These are phyloP conservation scores for Brachionus sp. DNA, from an alignment of 1,140 invertebrate species.

Conservation along the genomic window DNA sequence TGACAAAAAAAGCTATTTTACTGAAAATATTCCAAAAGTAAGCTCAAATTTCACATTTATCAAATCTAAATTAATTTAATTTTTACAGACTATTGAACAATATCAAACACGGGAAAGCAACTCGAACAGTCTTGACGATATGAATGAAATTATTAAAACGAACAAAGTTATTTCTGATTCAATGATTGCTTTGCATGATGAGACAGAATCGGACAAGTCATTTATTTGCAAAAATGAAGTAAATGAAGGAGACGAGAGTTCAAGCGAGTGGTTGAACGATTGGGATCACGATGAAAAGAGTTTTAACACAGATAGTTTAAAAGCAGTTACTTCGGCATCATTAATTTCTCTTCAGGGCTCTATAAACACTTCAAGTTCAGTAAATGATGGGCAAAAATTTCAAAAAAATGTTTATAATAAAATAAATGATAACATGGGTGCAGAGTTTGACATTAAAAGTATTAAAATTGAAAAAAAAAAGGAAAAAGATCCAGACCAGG, in stretches of 20 bases:
- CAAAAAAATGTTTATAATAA: background rate
- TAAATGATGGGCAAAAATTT: background rate
- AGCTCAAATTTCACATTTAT: background rate
- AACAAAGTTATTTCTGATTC: constrained; percentile 32
- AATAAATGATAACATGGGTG: background rate
- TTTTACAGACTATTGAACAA: background rate
- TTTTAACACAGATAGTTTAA: background rate
- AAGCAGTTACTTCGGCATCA: background rate
- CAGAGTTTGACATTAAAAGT: constrained; percentile 39
- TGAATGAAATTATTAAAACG: background rate
- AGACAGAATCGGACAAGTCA: background rate
- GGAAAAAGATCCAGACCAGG: background rate
- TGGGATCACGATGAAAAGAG: background rate
- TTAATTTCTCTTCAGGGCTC: background rate
- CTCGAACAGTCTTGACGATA: background rate
- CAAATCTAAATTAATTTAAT: no score
- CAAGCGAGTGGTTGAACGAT: background rate
- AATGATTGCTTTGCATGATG: constrained; percentile 42
- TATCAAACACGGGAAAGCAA: background rate
- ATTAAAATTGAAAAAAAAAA: background rate
- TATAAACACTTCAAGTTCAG: background rate
- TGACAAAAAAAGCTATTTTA: background rate
- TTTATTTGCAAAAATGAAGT: background rate
- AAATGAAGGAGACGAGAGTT: background rate
- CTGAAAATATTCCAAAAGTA: constrained; percentile 42